phyloP scores from a whole-genome alignment of 2,113 vertebrate species.

The Leptobrachium leishanense region DNA sequence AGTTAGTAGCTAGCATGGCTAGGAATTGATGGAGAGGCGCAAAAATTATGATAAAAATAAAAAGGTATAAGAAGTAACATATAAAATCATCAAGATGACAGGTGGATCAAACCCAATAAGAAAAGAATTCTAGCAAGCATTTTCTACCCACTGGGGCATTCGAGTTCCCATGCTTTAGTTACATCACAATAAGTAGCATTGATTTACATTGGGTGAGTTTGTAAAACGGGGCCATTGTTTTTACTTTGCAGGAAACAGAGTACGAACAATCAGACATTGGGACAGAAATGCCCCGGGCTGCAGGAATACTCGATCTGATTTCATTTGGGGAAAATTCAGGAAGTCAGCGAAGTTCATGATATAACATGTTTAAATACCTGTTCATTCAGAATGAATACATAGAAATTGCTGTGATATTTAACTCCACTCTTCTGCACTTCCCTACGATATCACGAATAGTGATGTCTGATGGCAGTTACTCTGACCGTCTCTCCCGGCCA shows the following conservation, averaged over 20 bases:
- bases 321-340: conserved; percentile 51
- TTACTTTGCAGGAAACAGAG: conserved; percentile 52
- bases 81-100: conserved; percentile 14
- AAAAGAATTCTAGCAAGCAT: conserved; percentile 43
- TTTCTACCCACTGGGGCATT: conserved; percentile 31
- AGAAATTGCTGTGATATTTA: conserved; percentile 39
- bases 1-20: no score
- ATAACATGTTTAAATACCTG: conserved; percentile 51
- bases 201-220: conserved; percentile 47
- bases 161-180: conserved; percentile 53
- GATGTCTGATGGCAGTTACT: conserved; percentile 55
- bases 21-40: no score
- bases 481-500: conserved; percentile 22
- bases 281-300: conserved; percentile 49
- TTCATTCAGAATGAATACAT: conserved; percentile 43
- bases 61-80: not conserved
- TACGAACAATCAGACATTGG: conserved; percentile 51
- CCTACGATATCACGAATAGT: conserved; percentile 41
- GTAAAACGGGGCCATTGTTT: conserved; percentile 54
- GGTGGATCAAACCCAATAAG: conserved; percentile 30
- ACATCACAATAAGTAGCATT: conserved; percentile 47
- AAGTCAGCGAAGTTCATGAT: conserved; percentile 52
- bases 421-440: conserved; percentile 15
- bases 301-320: conserved; percentile 54
- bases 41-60: not conserved